These are phyloP conservation scores for Dryococelus australis DNA, from an alignment of 2,888 invertebrate genomes.

Conservation along the genomic window DNA sequence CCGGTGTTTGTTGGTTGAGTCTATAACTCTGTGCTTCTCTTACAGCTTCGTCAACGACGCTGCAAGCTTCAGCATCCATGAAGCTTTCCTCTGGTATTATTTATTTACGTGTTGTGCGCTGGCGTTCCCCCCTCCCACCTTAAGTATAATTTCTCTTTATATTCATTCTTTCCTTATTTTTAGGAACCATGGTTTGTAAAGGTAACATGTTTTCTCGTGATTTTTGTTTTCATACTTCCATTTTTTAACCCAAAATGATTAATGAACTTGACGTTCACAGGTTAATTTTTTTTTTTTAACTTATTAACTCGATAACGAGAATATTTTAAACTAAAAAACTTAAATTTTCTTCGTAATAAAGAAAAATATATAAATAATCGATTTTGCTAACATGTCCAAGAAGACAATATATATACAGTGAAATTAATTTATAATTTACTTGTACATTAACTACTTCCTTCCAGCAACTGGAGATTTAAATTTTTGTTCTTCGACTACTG, in stretches of 20 bases:
- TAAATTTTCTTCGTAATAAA: neutral
- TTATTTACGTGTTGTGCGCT: constrained; percentile 30
- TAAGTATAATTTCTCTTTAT: neutral
- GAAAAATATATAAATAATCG: neutral
- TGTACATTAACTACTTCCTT: neutral
- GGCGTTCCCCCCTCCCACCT: constrained; percentile 23
- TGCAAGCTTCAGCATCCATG: neutral
- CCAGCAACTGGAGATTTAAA: neutral
- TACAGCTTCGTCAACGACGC: constrained; percentile 13
- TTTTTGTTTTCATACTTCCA: constrained; percentile 26
- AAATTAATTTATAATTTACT: neutral
- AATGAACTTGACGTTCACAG: neutral
- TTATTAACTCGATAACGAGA: neutral
- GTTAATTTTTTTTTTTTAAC: neutral
- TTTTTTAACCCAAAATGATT: neutral
- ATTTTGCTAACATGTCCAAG: neutral
- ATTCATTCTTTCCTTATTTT: constrained; percentile 6
- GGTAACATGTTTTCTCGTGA: constrained; percentile 26
- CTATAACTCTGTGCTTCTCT: constrained; percentile 21
- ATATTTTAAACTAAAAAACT: neutral
- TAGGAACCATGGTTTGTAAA: constrained; percentile 23
- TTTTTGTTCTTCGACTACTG: neutral
- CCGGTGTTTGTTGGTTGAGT: constrained; percentile 26
- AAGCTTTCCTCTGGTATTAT: neutral
- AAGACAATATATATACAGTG: neutral